Evolutionary conservation across 2,888 invertebrate genomes (phyloP), one percentile per base, ranked within the genome.

Genomic region (Elysia crispata): DNA sequence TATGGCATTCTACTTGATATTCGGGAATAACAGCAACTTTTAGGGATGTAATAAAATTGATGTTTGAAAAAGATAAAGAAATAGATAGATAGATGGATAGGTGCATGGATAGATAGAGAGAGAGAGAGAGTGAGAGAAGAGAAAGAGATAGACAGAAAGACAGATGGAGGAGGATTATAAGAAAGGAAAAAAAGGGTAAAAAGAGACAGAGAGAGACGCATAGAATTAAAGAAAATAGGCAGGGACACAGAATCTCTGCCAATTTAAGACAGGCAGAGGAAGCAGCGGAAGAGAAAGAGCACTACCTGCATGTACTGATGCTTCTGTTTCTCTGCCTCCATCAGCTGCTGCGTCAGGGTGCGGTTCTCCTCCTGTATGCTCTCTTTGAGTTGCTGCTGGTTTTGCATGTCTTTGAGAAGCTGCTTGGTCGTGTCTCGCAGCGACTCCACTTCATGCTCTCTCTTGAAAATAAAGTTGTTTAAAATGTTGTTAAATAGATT

Each of bases 331-430:
- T 76, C 66, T 50, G 88, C 79, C n/a, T 85, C 84, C 28, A 86
- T 77, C n/a, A 87, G 87, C 72, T 88, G 85, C 76, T 83, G 81
- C 31, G 80, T 83, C n/a, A 88, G 82, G 57, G 81, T 81, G 8
- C 83, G 80, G 76, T 88, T 87, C 81, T 88, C 88, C 67, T 77
- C 79, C 77, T 88, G 87, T 18, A 88, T 82, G 33, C 83, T 78
- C 41, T 87, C 84, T 81, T 87, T 88, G 73, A 88, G 72, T 23
- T 77, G 79, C 62, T 84, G 86, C 15, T 85, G 80, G 23, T 84
- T 81, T 74, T 88, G 85, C 50, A 88, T 77, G 67, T 89, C 89
- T 25, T 84, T 82, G 73, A 88, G 82, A 62, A 89, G 83, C 76
- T 87, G 87, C 72, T 87, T 88, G 1, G 82, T 79, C 64, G 72